A percentile compares a stretch with the other conserved stretches of the same genome.
These are phyloP conservation scores for Platygyra sinensis DNA, from an alignment of 64 coral and sea anemone species.

Conservation along the genomic window DNA sequence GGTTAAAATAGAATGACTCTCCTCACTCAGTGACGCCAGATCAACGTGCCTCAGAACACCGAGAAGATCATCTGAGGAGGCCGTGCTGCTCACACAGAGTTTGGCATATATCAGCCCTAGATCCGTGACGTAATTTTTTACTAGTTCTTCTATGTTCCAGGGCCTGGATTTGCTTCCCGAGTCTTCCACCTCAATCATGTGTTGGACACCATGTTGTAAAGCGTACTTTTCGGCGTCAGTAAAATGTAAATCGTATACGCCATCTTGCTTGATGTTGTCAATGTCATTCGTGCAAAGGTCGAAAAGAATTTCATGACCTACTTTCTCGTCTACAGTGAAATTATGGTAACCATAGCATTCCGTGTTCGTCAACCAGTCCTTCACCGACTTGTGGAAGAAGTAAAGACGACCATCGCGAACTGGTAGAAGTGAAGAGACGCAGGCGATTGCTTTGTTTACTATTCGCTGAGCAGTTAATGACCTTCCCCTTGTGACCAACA, in stretches of 20 bases:
- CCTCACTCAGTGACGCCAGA: not conserved
- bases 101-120: not conserved
- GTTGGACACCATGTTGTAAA: not conserved
- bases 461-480: not conserved
- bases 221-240: too few relatives aligned
- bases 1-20: not conserved
- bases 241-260: not conserved
- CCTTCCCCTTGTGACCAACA: not conserved
- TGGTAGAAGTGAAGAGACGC: not conserved
- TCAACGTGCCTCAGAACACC: not conserved
- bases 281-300: conserved; percentile 3
- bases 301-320: conserved; percentile 28
- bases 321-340: conserved; percentile 29
- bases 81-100: not conserved
- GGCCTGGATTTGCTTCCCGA: too few relatives aligned
- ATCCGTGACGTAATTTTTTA: not conserved
- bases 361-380: conserved; percentile 33
- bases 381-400: conserved; percentile 47
- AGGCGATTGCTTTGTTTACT: not conserved
- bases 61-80: not conserved
- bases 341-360: conserved; percentile 10
- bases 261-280: not conserved
- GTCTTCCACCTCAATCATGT: not conserved
- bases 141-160: not conserved
- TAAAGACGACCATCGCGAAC: conserved; percentile 23